Conservation (phyloP, 2,888 invertebrate genomes). For the Bellardia bayeri region DNA sequence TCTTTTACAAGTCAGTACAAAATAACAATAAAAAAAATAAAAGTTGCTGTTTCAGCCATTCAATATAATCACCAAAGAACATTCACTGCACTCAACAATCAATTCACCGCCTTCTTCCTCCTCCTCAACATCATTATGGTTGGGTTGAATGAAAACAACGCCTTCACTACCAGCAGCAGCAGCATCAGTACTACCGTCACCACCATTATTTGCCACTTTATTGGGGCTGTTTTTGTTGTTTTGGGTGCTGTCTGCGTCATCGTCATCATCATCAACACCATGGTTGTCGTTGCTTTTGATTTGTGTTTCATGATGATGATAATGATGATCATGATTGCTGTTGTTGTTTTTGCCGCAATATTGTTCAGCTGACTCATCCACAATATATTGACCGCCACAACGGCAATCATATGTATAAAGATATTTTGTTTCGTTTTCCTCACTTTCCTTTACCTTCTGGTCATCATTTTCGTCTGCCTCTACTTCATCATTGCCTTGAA, state of each 20-base stretch:
- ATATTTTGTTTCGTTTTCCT: slow-evolving; percentile 53
- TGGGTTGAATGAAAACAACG: slow-evolving; percentile 44
- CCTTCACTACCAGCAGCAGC: slow-evolving; percentile 44
- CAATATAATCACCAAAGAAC: slow-evolving; percentile 88
- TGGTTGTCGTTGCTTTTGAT: slow-evolving; percentile 52
- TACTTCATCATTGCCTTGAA: slow-evolving; percentile 30
- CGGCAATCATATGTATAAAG: slow-evolving; percentile 87
- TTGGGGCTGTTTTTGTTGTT: slow-evolving; percentile 64
- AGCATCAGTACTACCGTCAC: slow-evolving; percentile 15
- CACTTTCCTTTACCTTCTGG: slow-evolving; percentile 13
- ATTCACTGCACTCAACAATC: slow-evolving; percentile 89
- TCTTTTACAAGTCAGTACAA: slow-evolving; percentile 28
- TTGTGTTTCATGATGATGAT: slow-evolving; percentile 39
- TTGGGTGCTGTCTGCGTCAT: slow-evolving; percentile 67
- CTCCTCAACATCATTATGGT: slow-evolving; percentile 77
- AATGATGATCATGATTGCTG: slow-evolving; percentile 31
- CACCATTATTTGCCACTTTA: slow-evolving; percentile 31
- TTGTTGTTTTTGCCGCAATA: slow-evolving; percentile 57
- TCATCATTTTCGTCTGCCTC: slow-evolving; percentile 66
- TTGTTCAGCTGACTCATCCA: slow-evolving; percentile 80
- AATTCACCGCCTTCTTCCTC: slow-evolving; percentile 81
- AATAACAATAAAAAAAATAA: background rate
- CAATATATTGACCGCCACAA: slow-evolving; percentile 87
- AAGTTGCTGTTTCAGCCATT: slow-evolving; percentile 75
- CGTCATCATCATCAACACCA: slow-evolving; percentile 42